Evolutionary conservation across 1,140 invertebrate genomes (phyloP), one percentile per base, ranked within the genome.

Genomic region (Drosophila novamexicana): DNA sequence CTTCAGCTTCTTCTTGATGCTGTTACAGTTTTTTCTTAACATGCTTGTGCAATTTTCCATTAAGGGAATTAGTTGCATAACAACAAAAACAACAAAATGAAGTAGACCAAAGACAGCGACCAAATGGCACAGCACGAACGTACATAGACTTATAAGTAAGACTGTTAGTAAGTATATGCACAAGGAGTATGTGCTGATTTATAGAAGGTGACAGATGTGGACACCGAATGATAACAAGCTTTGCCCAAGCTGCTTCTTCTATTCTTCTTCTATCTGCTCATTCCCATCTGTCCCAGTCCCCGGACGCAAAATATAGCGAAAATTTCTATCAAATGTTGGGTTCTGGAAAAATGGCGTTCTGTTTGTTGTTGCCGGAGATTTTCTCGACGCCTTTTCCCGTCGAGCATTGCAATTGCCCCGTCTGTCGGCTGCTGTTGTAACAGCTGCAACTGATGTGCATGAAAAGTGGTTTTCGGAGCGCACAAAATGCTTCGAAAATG

Each of bases 151-250:
- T 62, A 63, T 53, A 68, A 66, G 64, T n/a, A 62, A 47, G 50
- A 68, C 47, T 68, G 49, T 58, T 57, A 61, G 56, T 61, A 64
- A 69, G 57, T 57, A 22, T 70, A 42, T 70, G 76, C 77, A 62
- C 58, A 40, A 40, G 32, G 44, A 54, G 69, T 50, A 62, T 69
- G 44, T 70, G 84, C 84, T 88, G 85, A 89, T 89, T 90, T 89
- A 89, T 89, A 90, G 81, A 90, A 89, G 85, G 85, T 89, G 84
- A 89, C 84, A 90, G 84, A 89, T 89, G 85, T 79, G 84, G 84
- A 78, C 81, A 81, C 81, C 81, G 66, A 79, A 82, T 89, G 84
- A 89, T 89, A 89, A 89, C 84, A 90, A 88, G 84, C 61, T 77
- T 80, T 83, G 36, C 37, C 14, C 22, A 29, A 18, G 4, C n/a